Evolutionary conservation across 2,888 invertebrate genomes (phyloP).

Genomic region (Dicyrtomina minuta): DNA sequence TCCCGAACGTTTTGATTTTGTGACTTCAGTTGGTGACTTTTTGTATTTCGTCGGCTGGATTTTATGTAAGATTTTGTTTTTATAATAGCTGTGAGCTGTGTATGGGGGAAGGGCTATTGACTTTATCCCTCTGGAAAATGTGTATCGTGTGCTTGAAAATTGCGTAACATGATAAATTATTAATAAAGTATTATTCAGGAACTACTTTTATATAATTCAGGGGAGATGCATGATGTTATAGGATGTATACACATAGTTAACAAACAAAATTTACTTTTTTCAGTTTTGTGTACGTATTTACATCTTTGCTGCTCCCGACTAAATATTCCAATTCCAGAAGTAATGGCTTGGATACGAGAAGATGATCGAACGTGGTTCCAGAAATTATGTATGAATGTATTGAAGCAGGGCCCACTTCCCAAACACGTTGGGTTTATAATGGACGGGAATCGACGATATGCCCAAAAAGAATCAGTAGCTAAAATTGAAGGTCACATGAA

Average conservation of each 20-base stretch:
- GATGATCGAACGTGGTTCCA: slow-evolving; percentile 74
- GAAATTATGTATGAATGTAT: slow-evolving; percentile 69
- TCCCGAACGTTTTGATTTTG: no score
- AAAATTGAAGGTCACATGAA: slow-evolving; percentile 60
- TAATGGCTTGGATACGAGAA: slow-evolving; percentile 70
- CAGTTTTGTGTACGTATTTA: not conserved
- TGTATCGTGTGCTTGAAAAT: no score
- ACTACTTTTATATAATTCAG: no score
- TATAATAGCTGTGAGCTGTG: no score
- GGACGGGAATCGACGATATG: slow-evolving; percentile 59
- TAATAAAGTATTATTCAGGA: no score
- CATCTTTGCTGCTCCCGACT: not conserved
- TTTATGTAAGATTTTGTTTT: not conserved
- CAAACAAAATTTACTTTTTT: no score
- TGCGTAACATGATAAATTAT: no score
- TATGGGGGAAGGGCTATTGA: no score
- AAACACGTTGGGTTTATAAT: slow-evolving; percentile 90
- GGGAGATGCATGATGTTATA: no score
- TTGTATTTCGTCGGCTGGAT: not conserved
- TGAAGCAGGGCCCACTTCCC: slow-evolving; percentile 81
- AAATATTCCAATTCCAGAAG: not conserved
- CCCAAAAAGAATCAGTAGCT: slow-evolving; percentile 54
- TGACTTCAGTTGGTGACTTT: not conserved
- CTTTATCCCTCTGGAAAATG: no score
- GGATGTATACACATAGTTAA: no score